Conservation (phyloP, 2,797 vertebrate species). For the Cottoperca gobio region DNA sequence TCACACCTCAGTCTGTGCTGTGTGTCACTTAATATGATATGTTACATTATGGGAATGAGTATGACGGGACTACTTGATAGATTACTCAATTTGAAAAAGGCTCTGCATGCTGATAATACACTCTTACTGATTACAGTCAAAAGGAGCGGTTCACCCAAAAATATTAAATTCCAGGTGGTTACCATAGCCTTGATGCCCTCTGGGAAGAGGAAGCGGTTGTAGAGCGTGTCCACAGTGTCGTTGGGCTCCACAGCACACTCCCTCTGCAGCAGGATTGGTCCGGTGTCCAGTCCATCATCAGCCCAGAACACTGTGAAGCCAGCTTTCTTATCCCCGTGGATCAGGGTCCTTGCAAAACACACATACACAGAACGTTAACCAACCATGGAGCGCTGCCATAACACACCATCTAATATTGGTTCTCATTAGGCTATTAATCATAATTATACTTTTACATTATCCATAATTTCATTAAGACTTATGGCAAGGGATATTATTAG, state of each 20-base stretch:
- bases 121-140: not conserved
- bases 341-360: slow-evolving; percentile 89
- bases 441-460: not conserved
- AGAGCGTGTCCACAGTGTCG: slow-evolving; percentile 94
- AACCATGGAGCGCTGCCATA: not conserved
- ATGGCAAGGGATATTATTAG: not conserved
- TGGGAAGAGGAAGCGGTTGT: slow-evolving; percentile 97
- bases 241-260: slow-evolving; percentile 90
- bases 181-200: slow-evolving; percentile 98
- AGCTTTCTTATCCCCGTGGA: slow-evolving; percentile 94
- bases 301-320: slow-evolving; percentile 98
- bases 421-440: no score
- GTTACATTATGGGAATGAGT: not conserved
- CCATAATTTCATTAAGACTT: not conserved
- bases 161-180: slow-evolving; percentile 34
- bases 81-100: not conserved
- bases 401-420: no score
- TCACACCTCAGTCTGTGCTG: not conserved
- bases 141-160: not conserved
- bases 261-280: slow-evolving; percentile 93
- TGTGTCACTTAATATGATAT: no score
- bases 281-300: slow-evolving; percentile 97
- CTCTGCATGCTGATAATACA: not conserved
- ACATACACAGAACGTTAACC: not conserved
- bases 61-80: not conserved